phyloP scores from a whole-genome alignment of 2,113 vertebrate species.

The Gorsachius goisagi region DNA sequence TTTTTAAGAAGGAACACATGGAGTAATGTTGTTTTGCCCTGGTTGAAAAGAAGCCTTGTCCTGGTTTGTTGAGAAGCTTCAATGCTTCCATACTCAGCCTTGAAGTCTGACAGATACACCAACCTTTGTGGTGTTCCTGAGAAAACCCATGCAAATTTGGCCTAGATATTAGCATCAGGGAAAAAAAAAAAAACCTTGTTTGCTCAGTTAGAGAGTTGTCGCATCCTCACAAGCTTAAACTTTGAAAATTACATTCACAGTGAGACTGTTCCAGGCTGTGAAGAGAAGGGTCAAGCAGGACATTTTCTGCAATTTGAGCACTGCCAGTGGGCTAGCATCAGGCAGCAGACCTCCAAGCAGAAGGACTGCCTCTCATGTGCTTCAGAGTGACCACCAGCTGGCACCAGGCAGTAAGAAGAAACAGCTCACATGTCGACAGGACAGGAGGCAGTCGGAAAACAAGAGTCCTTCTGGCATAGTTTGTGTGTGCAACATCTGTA shows the following conservation, averaged over 20 bases:
- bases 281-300: background rate
- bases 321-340: background rate
- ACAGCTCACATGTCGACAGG: rapidly evolving
- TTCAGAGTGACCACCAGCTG: background rate
- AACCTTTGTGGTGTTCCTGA: background rate
- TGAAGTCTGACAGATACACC: background rate
- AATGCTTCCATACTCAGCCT: background rate
- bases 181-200: background rate
- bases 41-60: background rate
- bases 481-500: background rate
- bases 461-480: background rate
- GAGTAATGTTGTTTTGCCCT: background rate
- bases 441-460: background rate
- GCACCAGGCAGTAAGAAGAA: background rate
- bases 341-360: background rate
- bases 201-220: background rate
- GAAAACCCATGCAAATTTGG: background rate
- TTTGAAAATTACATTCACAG: background rate
- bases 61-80: background rate
- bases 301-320: background rate
- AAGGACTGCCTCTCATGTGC: background rate
- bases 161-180: background rate
- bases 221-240: background rate
- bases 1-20: background rate
- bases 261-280: background rate